Base-by-base conservation (phyloP, 2,888 invertebrate species). In the Oscheius sp. region DNA sequence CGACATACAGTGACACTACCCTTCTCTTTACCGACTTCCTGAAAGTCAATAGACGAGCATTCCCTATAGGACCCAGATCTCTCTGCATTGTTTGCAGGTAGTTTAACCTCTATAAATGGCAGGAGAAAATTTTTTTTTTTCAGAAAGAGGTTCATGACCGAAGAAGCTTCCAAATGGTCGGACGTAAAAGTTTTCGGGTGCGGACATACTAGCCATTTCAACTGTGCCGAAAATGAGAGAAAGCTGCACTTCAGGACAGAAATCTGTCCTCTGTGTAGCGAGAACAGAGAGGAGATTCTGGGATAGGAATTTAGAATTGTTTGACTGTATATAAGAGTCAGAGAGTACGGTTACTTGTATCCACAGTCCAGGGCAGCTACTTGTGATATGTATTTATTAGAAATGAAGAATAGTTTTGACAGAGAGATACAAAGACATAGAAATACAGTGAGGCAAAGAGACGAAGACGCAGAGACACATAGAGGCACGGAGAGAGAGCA, bases 181-280 rank as follows among this genome's bases (percentile, higher is more conserved):
- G 76, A 77, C 35, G 5, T 72, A 13, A 62, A 60, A 4, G 71
- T 82, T 29, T 82, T 82, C 65, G 78, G 79, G 48, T 86, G 86
- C 63, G 81, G 84, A 32, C 86, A 86, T 58, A 66, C 77, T 2
- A 53, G 84, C 4, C 86, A 86, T 75, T 13, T 66, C 21, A 10
- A 37, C 1, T 86, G 86, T 33, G 33, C 50, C 0, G 78, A 66
- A 21, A 53, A 29, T 9, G 66, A 51, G n/a, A 50, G 53, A 11
- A 50, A 33, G 32, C 51, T 50, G 1, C 66, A 51, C 32, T 50
- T 66, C 32, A 48, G 51, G 1, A 13, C 66, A 3, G 66, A 51
- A 1, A 53, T 51, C 32, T 66, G 66, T 37, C 66, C 66, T 1
- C 13, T 29, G 32, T 66, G 66, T 21, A 66, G 66, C 48, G 66